Percentiles rank a stretch among this genome's conserved stretches.
Conservation (phyloP, 2,797 vertebrate species). For the Cirrhinus molitorella region DNA sequence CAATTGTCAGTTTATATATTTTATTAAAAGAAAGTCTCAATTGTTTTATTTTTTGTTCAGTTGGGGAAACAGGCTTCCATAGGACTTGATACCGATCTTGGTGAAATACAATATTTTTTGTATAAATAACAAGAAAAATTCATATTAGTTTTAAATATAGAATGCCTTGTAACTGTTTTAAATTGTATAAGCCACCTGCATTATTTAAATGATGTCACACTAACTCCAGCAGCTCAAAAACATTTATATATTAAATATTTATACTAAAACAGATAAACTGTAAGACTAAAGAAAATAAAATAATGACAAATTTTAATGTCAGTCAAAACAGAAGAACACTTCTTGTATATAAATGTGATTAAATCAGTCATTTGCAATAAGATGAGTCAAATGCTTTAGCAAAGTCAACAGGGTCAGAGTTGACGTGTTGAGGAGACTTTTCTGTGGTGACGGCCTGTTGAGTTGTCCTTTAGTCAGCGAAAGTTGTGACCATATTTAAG, state of each 20-base stretch:
- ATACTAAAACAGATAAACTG: no score
- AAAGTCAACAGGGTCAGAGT: background rate
- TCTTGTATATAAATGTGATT: background rate
- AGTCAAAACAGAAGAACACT: background rate
- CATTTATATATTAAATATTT: no score
- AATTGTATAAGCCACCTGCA: background rate
- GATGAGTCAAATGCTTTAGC: background rate
- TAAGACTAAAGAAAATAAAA: no score
- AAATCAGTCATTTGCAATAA: constrained; percentile 13
- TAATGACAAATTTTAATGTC: no score
- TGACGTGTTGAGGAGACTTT: background rate
- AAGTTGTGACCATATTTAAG: background rate
- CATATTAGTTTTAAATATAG: background rate
- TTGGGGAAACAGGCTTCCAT: no score
- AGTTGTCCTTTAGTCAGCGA: constrained; percentile 20
- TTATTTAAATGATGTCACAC: no score
- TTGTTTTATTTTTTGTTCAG: no score
- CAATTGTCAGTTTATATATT: no score
- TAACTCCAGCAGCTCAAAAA: no score
- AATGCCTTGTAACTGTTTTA: background rate
- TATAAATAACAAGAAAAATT: no score
- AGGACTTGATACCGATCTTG: background rate
- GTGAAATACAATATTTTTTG: no score
- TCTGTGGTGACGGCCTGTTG: background rate
- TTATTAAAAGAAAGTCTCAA: no score